Conservation (phyloP, 1,140 invertebrate species). For the Argopecten irradians region DNA sequence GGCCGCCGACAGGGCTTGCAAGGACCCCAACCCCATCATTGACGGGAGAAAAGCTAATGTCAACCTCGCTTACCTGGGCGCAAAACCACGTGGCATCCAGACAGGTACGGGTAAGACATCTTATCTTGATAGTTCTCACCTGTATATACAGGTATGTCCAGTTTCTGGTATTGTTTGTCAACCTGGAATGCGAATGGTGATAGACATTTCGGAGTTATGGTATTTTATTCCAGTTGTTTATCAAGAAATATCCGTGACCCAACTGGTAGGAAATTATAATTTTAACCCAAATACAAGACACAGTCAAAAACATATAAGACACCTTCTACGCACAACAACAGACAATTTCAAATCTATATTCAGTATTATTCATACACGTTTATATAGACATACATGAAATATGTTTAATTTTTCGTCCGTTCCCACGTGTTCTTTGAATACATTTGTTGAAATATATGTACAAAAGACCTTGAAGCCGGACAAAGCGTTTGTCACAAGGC, state of each 20-base stretch:
- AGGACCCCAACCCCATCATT: constrained; percentile 98
- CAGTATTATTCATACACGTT: too few relatives aligned
- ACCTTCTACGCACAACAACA: too few relatives aligned
- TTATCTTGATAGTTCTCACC: not conserved
- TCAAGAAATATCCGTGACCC: too few relatives aligned
- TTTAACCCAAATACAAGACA: too few relatives aligned
- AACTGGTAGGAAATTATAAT: too few relatives aligned
- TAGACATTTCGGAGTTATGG: too few relatives aligned
- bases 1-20: constrained; percentile 95
- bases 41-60: constrained; percentile 99
- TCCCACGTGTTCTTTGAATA: not conserved
- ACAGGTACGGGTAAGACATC: constrained; percentile 49
- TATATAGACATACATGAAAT: too few relatives aligned
- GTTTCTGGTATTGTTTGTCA: not conserved
- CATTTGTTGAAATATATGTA: not conserved
- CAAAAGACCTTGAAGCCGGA: not conserved
- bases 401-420: not conserved
- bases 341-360: too few relatives aligned
- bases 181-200: too few relatives aligned
- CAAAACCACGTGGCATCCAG: constrained; percentile 86
- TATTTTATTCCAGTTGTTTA: too few relatives aligned
- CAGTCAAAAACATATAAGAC: too few relatives aligned
- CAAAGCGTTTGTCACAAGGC: not conserved
- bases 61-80: constrained; percentile 97
- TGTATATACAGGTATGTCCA: not conserved